Evolutionary conservation across 2,888 invertebrate genomes (phyloP), one percentile per base, ranked within the genome.

Genomic region (Leucophora obtusa): DNA sequence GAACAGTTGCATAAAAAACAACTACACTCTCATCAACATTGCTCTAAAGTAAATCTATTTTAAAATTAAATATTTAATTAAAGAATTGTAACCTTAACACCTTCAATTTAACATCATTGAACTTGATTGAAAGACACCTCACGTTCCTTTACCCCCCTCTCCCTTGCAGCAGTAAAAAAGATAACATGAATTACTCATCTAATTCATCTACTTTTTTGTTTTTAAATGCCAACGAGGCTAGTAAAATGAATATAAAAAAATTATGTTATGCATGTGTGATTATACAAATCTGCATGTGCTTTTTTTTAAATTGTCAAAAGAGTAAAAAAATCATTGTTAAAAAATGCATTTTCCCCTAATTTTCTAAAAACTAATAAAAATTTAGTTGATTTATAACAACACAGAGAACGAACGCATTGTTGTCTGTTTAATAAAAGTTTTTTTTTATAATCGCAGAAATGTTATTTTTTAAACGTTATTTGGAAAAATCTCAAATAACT

Each of bases 391-490:
- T 62, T 8, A 50, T n/a, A 75, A 28, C 60, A 54, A 43, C 24
- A n/a, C 21, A 43, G 66, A 66, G 43, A 53, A 5, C 38, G 38
- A 10, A 33, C 56, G 53, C 53, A 33, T 51, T 51, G n/a, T 72
- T 78, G 58, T 35, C 9, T 47, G 17, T n/a, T 8, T 11, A 11
- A 18, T 24, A 17, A 1, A n/a, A 21, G 50, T n/a, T n/a, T n/a
- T n/a, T n/a, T 62, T 43, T 18, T 28, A 14, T 2, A 50, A 33
- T 50, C 33, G 28, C 17, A n/a, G 82, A 75, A 74, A 87, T 88
- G 88, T 83, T 88, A 83, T 87, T 88, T 73, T 87, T 88, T 72
- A 85, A 88, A 78, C 87, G 86, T 35, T 87, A 88, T 84, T 83
- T 88, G 79, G 87, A 87, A 83, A 87, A 86, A 65, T 84, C 87